Base-by-base conservation (phyloP, 2,113 vertebrate genomes). In the Neolamprologus brichardi region DNA sequence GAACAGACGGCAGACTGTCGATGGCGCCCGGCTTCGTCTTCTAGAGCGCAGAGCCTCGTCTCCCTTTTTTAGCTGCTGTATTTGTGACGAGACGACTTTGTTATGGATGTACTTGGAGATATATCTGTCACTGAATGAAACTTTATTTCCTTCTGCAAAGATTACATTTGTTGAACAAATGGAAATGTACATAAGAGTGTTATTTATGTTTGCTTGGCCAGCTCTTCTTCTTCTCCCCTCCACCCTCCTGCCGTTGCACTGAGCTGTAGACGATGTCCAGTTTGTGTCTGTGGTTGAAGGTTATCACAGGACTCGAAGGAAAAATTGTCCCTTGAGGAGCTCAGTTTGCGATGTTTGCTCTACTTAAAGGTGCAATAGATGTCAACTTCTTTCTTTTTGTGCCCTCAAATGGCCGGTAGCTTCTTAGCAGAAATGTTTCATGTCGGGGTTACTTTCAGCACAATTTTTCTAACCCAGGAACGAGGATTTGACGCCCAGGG, bases 41-140 rank as follows among this genome's bases (percentile, higher is more conserved):
- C 39, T 60, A 2, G 53, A 7, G 6, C n/a, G 39, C 82, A 46
- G 70, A 67, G 30, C 46, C 11, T 28, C 49, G 23, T 28, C 83
- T 78, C 79, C 52, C 13, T 67, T 70, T 90, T 92, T 90, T 80
- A 90, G 89, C 94, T 94, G 91, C 93, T 94, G 81, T 94, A 87
- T 89, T 88, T 82, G 77, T 90, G 67, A 85, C 13, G 54, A 81
- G 28, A 37, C 3, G 62, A 14, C 14, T 25, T 81, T 41, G 23
- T 81, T 11, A 18, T 79, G 81, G 77, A 91, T 84, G 62, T 85
- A 54, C 79, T 54, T 64, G 39, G 83, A 88, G 58, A 58, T 25
- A 18, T 67, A 34, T 87, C 30, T 90, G 87, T 87, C 89, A 82
- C 32, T 82, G 75, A 93, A 81, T 25, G 56, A 82, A 87, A 18